phyloP scores from a whole-genome alignment of 2,113 vertebrate genomes.

The Gymnarchus niloticus region DNA sequence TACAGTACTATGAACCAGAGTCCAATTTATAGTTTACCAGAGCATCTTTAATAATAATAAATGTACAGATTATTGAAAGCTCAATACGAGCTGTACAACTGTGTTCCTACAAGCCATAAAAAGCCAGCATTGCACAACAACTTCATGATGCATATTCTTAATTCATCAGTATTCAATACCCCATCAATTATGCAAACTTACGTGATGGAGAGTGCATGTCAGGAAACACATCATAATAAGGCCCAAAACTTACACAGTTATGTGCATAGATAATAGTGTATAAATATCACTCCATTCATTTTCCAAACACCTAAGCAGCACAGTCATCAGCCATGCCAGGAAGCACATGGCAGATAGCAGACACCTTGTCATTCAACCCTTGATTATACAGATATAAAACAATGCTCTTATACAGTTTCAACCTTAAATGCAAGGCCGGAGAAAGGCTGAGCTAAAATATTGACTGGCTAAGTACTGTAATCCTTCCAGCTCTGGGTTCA shows the following conservation, averaged over 20 bases:
- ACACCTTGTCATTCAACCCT: background rate
- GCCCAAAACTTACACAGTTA: too few relatives aligned
- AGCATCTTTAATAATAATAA: too few relatives aligned
- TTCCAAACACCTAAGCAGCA: background rate
- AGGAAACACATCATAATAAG: background rate
- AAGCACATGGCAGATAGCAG: background rate
- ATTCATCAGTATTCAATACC: background rate
- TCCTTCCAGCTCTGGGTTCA: background rate
- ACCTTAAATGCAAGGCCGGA: background rate
- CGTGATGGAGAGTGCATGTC: too few relatives aligned
- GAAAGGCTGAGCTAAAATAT: background rate
- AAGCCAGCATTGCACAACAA: background rate
- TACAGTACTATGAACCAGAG: background rate
- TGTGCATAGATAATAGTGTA: background rate
- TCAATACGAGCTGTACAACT: background rate
- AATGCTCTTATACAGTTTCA: background rate
- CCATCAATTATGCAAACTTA: background rate
- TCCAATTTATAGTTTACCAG: constrained; percentile 9
- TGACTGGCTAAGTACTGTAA: constrained; percentile 1
- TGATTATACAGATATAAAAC: background rate
- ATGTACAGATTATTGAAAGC: background rate
- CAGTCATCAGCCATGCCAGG: background rate
- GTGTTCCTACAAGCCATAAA: background rate
- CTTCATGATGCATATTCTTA: background rate
- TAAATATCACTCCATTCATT: background rate